Conservation (phyloP, 2,113 vertebrate species). For the Falcunculus frontatus region DNA sequence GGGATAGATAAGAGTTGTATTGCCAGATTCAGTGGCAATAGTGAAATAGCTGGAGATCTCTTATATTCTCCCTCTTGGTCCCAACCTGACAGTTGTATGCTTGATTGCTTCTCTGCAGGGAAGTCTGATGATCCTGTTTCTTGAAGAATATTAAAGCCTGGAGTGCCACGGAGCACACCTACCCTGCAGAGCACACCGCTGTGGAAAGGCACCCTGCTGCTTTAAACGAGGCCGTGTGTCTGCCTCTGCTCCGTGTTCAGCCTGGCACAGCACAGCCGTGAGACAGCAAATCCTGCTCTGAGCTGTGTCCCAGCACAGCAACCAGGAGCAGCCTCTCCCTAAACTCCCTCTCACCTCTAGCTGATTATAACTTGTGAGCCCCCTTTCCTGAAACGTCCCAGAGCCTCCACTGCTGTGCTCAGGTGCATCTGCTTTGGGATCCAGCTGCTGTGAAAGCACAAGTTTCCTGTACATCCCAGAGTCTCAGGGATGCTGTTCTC, state of each 20-base stretch:
- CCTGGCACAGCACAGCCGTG: neutral
- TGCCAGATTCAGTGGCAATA: neutral
- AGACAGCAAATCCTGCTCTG: neutral
- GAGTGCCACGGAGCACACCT: neutral
- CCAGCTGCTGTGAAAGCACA: neutral
- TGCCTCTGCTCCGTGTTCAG: neutral
- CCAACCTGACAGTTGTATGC: neutral
- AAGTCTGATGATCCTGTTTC: constrained; percentile 1
- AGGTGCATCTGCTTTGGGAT: neutral
- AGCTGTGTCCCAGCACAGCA: neutral
- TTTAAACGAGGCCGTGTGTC: neutral
- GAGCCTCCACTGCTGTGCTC: accelerated
- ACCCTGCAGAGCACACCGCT: neutral
- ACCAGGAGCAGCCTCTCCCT: neutral
- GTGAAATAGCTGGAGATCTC: neutral
- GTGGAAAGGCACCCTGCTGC: neutral
- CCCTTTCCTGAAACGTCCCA: neutral
- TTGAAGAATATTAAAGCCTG: constrained; percentile 10
- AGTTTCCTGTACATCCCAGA: neutral
- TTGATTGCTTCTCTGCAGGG: constrained; percentile 51
- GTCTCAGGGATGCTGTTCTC: neutral
- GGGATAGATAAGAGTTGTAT: neutral
- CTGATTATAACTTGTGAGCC: neutral
- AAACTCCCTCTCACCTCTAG: neutral
- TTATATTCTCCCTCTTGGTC: neutral